Evolutionary conservation across 2,888 invertebrate species (phyloP).

Genomic region (Alentia gelatinosa): DNA sequence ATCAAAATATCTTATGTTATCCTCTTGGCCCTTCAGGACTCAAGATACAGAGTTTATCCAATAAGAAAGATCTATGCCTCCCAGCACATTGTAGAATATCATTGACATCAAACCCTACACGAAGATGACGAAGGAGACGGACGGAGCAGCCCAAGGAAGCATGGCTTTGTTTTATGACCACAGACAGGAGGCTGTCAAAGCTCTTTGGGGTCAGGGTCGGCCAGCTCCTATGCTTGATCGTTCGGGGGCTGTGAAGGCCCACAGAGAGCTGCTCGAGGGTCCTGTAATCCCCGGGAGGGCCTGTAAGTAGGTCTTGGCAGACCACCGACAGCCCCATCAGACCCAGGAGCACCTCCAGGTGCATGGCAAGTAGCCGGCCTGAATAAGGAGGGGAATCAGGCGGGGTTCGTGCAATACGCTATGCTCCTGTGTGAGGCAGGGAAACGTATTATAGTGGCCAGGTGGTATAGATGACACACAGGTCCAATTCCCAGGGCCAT

Average conservation of each 20-base stretch:
- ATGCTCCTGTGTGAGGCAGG: not conserved
- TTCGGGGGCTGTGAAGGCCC: not conserved
- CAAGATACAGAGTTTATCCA: no score
- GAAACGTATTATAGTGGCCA: no score
- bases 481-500: no score
- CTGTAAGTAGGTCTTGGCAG: slow-evolving; percentile 3
- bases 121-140: no score
- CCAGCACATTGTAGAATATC: no score
- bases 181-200: not conserved
- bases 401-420: not conserved
- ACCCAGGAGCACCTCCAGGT: not conserved
- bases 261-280: not conserved
- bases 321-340: not conserved
- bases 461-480: no score
- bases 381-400: not conserved
- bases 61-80: no score
- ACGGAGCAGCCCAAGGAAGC: not conserved
- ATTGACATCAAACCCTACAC: no score
- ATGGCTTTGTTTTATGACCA: slow-evolving; percentile 1
- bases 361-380: not conserved
- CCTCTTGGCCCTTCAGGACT: no score
- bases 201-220: not conserved
- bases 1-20: no score
- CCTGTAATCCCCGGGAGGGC: slow-evolving; percentile 11
- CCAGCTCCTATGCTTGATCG: not conserved